Base-by-base conservation (phyloP, 2,113 vertebrate species). In the Brachypodius melanocephalos region DNA sequence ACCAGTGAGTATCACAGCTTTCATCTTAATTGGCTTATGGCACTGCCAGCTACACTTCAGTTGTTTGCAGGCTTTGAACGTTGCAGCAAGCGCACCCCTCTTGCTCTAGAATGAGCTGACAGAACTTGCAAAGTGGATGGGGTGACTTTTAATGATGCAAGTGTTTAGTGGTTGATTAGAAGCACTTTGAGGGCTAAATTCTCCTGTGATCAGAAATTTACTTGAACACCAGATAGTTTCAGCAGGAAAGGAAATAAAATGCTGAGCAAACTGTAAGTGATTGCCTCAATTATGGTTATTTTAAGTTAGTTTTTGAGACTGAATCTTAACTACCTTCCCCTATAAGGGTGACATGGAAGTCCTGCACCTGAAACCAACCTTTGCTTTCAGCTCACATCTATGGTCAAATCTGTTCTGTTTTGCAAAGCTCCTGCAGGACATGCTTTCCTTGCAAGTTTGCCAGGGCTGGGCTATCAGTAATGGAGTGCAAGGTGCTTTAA, bases 11-110 rank as follows among this genome's bases (percentile, higher is more conserved):
- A 93, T 96, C 88, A 82, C 74, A 78, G 80, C 94, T 98, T 98
- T 97, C 95, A 98, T 98, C 97, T 97, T 97, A 98, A 98, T 97
- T 97, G 96, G 94, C 95, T 96, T 82, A 93, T 90, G 95, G 93
- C 78, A 80, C 54, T 82, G 93, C 90, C 95, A 89, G 95, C 96
- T 94, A 95, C 89, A 87, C 93, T 92, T 76, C 92, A 96, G 95
- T 92, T 97, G 95, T 97, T 93, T 95, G 93, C 91, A 94, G 91
- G 95, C 96, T 97, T 97, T 97, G 89, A 94, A 92, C n/a, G 29
- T 88, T 91, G 87, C 38, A 78, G 91, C 94, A 89, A 91, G 75
- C 5, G 9, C 72, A 72, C 83, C 85, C 71, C 59, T 80, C 85
- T 90, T 69, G 46, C 51, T 91, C 80, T 78, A 69, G 77, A 96